These are phyloP conservation scores for Callospermophilus lateralis DNA, from an alignment of 2,113 vertebrate species.

Conservation along the genomic window DNA sequence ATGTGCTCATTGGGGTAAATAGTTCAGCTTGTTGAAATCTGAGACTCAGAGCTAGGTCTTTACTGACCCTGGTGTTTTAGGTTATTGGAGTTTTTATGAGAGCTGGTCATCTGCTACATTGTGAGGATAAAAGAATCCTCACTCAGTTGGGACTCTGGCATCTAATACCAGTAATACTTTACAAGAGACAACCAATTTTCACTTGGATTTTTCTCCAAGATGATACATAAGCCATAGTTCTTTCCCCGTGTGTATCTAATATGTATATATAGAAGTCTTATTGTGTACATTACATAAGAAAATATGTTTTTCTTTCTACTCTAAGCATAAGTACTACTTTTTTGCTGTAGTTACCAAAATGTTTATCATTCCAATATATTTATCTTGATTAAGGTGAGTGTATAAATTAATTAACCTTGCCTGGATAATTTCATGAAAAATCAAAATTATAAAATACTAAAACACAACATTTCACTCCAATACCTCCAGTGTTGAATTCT, in stretches of 20 bases:
- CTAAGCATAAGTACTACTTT: slow-evolving; percentile 1
- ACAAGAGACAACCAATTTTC: background rate
- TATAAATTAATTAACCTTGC: slow-evolving; percentile 5
- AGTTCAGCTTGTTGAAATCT: slow-evolving; percentile 40
- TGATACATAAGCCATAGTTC: background rate
- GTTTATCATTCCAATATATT: background rate
- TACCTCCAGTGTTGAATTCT: background rate
- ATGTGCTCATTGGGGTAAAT: slow-evolving; percentile 21
- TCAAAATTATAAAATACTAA: background rate
- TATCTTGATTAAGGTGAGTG: background rate
- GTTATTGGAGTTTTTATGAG: slow-evolving; percentile 53
- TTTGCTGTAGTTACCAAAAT: slow-evolving; percentile 11
- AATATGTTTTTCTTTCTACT: slow-evolving; percentile 38
- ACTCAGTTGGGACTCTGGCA: background rate
- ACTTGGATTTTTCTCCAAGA: slow-evolving; percentile 8
- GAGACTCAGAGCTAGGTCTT: slow-evolving; percentile 22
- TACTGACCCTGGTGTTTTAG: background rate
- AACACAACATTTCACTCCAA: background rate
- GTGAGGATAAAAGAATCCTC: background rate
- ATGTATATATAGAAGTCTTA: background rate
- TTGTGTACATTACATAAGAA: background rate
- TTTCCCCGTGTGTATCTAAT: background rate
- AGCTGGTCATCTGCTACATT: background rate
- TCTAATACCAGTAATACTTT: background rate
- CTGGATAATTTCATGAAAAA: slow-evolving; percentile 35